These are phyloP conservation scores for Copsychus sechellarum DNA, from an alignment of 2,113 vertebrate genomes.

Conservation along the genomic window DNA sequence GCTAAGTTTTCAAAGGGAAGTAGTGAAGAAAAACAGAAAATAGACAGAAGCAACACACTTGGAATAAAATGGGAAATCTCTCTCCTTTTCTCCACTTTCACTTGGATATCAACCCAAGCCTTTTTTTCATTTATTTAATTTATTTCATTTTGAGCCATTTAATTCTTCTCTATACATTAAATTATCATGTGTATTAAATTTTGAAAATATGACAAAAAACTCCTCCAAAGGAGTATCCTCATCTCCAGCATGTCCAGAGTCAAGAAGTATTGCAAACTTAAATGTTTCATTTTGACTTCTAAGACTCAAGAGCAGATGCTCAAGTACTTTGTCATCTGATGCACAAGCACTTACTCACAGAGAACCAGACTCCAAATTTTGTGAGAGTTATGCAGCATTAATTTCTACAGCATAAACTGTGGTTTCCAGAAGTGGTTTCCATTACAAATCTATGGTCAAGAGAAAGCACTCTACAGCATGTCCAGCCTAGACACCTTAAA, in stretches of 20 bases:
- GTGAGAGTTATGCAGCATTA: neutral
- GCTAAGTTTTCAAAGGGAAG: neutral
- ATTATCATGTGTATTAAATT: neutral
- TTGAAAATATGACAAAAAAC: neutral
- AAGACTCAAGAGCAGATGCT: neutral
- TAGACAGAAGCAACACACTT: neutral
- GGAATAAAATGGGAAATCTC: neutral
- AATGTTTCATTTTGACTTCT: neutral
- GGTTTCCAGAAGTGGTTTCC: neutral
- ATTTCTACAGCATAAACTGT: neutral
- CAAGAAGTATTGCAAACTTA: neutral
- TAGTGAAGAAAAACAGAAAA: neutral
- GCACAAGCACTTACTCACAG: neutral
- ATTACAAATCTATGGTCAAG: neutral
- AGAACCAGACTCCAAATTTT: neutral
- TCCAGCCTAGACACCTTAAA: neutral
- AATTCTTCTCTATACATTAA: neutral
- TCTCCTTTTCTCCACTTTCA: neutral
- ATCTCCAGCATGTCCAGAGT: neutral
- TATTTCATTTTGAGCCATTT: neutral
- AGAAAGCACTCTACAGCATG: neutral
- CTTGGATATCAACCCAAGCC: neutral
- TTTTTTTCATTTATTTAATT: neutral
- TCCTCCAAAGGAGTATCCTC: neutral
- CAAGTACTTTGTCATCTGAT: neutral